Base-by-base conservation (phyloP, 1,140 invertebrate genomes). In the Scaptomyza pallida region DNA sequence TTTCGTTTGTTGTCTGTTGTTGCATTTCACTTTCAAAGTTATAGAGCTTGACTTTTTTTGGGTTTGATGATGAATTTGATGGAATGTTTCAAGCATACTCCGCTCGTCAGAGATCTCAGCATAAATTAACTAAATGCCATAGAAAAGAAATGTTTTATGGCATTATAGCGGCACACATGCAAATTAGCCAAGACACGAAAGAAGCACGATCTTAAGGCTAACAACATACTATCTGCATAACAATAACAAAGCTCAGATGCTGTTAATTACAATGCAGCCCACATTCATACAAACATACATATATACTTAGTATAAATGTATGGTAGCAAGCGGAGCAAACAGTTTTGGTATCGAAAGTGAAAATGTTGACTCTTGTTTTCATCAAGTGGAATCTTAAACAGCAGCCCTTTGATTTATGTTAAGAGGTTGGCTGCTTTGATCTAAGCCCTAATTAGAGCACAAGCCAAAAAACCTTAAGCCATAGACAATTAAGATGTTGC, bases 71-170 rank as follows among this genome's bases (percentile, higher is more conserved):
- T 68, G 77, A 81, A 71, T 88, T 71, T 81, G 77, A 86, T 78
- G 81, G 82, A 81, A 69, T 88, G 82, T 40, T 63, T 55, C 51
- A 61, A 57, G 61, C 55, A 47, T 55, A 30, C 33, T 54, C 26
- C 35, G 19, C 44, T 15, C 2, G 43, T 16, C 63, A 69, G 67
- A 69, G 67, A 85, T n/a, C n/a, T 83, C 63, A 55, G 48, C 72
- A 75, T 68, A 74, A 65, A 77, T 79, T 76, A 83, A 57, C 72
- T 44, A 68, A 62, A 72, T 72, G 79, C 71, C 63, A 85, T 71
- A 70, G 81, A 81, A 85, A 81, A 68, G 73, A 85, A 81, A 88
- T 88, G 82, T 52, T 77, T 86, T 88, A 88, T 81, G 74, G 65
- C 74, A 54, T 51, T 77, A 85, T 81, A 85, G 80, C 80, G 81